These are phyloP conservation scores for Pteronura brasiliensis DNA, from an alignment of 2,113 vertebrate species.

Conservation along the genomic window DNA sequence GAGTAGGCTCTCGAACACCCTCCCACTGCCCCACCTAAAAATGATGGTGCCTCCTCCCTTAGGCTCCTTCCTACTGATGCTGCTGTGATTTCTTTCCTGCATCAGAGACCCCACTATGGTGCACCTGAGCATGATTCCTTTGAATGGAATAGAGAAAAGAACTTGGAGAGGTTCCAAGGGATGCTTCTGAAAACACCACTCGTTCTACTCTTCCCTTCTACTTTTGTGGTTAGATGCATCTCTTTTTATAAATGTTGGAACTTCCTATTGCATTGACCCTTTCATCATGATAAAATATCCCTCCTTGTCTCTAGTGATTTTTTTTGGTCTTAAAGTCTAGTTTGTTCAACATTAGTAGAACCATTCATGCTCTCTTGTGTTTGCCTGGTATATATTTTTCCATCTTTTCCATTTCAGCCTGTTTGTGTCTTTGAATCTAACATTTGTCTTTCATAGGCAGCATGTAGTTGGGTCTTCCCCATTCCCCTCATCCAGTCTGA, in stretches of 20 bases:
- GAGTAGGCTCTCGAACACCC: background rate
- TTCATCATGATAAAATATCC: background rate
- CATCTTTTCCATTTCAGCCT: background rate
- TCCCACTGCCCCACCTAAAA: background rate
- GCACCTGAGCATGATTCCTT: background rate
- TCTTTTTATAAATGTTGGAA: background rate
- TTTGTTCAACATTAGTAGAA: background rate
- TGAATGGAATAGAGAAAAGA: background rate
- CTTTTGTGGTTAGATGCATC: background rate
- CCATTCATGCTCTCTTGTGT: background rate
- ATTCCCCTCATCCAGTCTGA: background rate
- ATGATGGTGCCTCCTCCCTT: background rate
- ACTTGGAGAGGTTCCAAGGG: background rate
- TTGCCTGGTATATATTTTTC: background rate
- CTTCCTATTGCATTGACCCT: background rate
- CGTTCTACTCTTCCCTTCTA: background rate
- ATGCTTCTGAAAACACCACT: background rate
- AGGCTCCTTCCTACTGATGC: background rate
- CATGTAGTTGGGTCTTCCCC: background rate
- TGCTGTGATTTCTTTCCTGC: background rate
- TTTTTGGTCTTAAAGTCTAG: background rate
- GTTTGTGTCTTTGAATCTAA: conserved; percentile 4
- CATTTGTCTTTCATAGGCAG: background rate
- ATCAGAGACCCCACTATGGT: background rate
- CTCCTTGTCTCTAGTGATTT: background rate